A percentile compares a stretch with the other conserved stretches of the same genome.
Evolutionary conservation across 1,140 invertebrate species (phyloP).

Genomic region (Drosophila aff.): DNA sequence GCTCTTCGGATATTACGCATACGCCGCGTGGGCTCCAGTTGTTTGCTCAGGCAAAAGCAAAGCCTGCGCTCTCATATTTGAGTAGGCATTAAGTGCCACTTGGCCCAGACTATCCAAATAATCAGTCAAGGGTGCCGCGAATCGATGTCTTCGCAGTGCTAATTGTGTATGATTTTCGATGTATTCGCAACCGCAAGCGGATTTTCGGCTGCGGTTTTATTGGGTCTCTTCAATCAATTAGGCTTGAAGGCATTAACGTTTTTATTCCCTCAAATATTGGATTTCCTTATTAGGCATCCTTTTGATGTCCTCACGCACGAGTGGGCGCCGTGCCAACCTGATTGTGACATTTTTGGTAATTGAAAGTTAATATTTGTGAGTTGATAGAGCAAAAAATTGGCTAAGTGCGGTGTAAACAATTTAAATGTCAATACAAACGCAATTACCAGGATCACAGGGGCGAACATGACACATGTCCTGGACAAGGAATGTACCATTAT

Average conservation of each 20-base stretch:
- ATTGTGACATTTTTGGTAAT: conserved; percentile 63
- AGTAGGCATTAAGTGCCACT: conserved; percentile 52
- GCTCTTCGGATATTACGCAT: conserved; percentile 5
- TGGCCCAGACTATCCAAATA: conserved; percentile 22
- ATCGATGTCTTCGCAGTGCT: conserved; percentile 4
- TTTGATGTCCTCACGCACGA: conserved; percentile 49
- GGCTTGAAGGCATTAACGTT: conserved; percentile 21
- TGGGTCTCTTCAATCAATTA: conserved; percentile 37
- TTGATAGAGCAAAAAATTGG: conserved; percentile 46
- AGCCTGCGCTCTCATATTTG: conserved; percentile 42
- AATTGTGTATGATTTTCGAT: conserved; percentile 26
- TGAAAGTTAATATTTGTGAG: conserved; percentile 66
- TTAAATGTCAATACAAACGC: conserved; percentile 45
- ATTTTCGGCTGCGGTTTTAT: conserved; percentile 13
- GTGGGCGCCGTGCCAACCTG: conserved; percentile 19
- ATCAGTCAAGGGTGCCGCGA: conserved; percentile 14
- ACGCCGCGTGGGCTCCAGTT: background rate
- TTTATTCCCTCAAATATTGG: conserved; percentile 29
- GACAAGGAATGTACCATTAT: conserved; percentile 26
- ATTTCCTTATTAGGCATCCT: conserved; percentile 37
- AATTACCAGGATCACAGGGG: conserved; percentile 38
- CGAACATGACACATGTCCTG: conserved; percentile 32
- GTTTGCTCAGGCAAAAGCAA: conserved; percentile 2
- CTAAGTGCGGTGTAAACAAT: conserved; percentile 53
- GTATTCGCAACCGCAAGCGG: conserved; percentile 12